Percentiles rank a stretch among this genome's conserved stretches.
Evolutionary conservation across 2,888 invertebrate genomes (phyloP).

Genomic region (Stenotaenia linearis): DNA sequence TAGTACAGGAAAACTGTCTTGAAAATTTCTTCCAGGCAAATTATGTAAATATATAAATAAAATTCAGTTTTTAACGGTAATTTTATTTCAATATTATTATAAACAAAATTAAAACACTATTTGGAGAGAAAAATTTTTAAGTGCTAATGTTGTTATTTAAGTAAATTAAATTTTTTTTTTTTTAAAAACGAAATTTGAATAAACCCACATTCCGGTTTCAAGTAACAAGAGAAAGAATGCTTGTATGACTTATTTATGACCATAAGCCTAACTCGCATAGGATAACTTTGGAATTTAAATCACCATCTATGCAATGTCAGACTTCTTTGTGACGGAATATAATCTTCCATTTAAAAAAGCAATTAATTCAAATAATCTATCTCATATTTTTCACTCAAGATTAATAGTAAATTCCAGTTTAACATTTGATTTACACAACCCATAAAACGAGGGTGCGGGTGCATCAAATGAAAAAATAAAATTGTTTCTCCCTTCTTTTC

Average conservation of each 20-base stretch:
- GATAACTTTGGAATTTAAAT: not conserved
- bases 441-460: not conserved
- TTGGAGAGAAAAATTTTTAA: too few relatives aligned
- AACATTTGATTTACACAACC: not conserved
- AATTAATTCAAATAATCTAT: not conserved
- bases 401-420: not conserved
- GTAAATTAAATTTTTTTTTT: too few relatives aligned
- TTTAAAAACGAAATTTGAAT: not conserved
- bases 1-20: constrained; percentile 12
- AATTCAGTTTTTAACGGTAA: constrained; percentile 15
- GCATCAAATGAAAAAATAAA: not conserved
- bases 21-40: constrained; percentile 10
- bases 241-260: not conserved
- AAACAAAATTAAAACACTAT: too few relatives aligned
- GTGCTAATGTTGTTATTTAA: too few relatives aligned
- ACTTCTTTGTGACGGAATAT: not conserved
- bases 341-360: not conserved
- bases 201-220: not conserved
- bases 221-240: not conserved
- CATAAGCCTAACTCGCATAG: not conserved
- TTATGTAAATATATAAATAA: constrained; percentile 24
- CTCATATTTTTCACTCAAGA: not conserved
- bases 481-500: not conserved
- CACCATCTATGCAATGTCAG: not conserved
- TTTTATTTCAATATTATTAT: too few relatives aligned